A percentile compares a stretch with the other conserved stretches of the same genome.
Conservation (phyloP, 2,113 vertebrate species). For the Cettia cetti region DNA sequence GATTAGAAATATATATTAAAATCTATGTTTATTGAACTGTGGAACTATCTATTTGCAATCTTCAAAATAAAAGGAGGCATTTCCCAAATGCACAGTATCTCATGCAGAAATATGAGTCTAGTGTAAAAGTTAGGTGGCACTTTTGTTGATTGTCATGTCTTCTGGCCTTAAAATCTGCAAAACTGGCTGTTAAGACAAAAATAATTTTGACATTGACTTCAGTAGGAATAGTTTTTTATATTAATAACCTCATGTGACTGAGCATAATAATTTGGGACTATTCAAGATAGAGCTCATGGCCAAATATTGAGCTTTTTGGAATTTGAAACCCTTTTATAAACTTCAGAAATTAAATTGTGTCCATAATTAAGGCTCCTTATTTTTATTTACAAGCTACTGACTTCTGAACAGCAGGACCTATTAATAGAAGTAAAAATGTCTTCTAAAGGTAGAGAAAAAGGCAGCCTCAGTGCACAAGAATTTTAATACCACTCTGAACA, state of each 20-base stretch:
- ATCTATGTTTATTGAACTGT: not conserved
- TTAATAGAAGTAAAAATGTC: not conserved
- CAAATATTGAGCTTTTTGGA: not conserved
- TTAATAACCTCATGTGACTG: not conserved
- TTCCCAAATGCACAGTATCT: not conserved
- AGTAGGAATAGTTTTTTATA: not conserved
- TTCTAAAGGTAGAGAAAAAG: not conserved
- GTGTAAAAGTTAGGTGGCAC: not conserved
- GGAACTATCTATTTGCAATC: not conserved
- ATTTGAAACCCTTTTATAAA: not conserved
- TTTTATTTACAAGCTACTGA: not conserved
- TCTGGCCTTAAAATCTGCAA: not conserved
- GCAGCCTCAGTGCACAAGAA: not conserved
- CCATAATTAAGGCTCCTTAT: not conserved
- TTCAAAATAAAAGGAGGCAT: not conserved
- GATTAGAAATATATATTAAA: not conserved
- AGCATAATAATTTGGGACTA: not conserved
- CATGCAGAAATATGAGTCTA: not conserved
- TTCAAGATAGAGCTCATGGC: not conserved
- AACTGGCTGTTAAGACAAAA: not conserved
- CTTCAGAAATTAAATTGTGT: not conserved
- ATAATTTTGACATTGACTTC: not conserved
- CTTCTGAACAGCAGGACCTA: not conserved
- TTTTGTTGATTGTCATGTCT: not conserved
- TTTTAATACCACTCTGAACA: constrained; percentile 7